phyloP scores from a whole-genome alignment of 2,113 vertebrate species.

The Callopanchax toddi region DNA sequence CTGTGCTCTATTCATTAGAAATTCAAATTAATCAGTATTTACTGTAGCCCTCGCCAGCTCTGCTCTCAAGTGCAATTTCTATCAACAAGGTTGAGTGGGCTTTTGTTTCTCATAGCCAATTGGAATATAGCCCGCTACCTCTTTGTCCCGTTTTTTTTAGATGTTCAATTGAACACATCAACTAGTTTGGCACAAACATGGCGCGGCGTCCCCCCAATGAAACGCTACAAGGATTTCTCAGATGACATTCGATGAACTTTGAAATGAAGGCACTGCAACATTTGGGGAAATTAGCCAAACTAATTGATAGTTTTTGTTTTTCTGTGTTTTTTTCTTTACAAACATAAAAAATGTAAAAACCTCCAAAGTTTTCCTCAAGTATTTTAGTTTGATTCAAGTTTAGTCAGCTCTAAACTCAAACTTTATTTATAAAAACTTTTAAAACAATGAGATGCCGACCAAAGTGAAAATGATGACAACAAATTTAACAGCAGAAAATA shows the following conservation, averaged over 20 bases:
- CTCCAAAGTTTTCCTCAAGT: not conserved
- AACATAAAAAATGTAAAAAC: constrained; percentile 12
- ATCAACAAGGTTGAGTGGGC: constrained; percentile 79
- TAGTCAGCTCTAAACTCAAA: no score
- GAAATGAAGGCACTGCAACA: constrained; percentile 51
- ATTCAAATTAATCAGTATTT: constrained; percentile 79
- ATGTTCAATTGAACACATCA: constrained; percentile 72
- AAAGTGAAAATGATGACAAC: no score
- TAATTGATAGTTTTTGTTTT: constrained; percentile 34
- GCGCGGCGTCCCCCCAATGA: constrained; percentile 53
- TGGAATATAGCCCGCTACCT: constrained; percentile 57
- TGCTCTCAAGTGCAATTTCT: constrained; percentile 78
- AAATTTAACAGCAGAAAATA: no score
- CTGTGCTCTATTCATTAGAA: constrained; percentile 72
- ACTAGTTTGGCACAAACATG: constrained; percentile 59
- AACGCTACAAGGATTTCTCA: constrained; percentile 66
- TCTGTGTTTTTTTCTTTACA: not conserved
- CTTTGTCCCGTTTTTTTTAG: constrained; percentile 53
- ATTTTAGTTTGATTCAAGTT: not conserved
- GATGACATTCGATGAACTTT: constrained; percentile 66
- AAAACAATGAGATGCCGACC: no score
- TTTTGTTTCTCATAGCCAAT: constrained; percentile 76
- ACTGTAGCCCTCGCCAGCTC: constrained; percentile 70
- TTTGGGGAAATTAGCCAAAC: constrained; percentile 50
- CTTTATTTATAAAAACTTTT: no score